A percentile compares a stretch with the other conserved stretches of the same genome.
These are phyloP conservation scores for Mormyrops attenuatus DNA, from an alignment of 2,797 vertebrate genomes.

Conservation along the genomic window DNA sequence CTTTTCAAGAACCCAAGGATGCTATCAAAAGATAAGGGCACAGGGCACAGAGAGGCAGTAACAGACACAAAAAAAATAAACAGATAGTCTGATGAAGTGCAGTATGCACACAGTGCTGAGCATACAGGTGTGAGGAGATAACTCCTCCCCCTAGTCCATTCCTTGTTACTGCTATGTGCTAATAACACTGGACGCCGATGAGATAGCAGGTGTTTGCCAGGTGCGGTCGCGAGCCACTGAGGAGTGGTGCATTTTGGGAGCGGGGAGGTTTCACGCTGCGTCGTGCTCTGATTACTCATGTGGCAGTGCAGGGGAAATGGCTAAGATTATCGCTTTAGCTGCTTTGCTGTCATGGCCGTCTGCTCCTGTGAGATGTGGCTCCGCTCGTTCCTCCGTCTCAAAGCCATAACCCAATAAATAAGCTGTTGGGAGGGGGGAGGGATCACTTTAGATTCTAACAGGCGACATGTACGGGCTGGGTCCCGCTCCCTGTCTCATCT, in stretches of 20 bases:
- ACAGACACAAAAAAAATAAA: neutral
- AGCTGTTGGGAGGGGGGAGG: neutral
- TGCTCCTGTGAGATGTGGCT: neutral
- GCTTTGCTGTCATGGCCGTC: neutral
- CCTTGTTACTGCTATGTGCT: neutral
- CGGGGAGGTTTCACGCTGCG: neutral
- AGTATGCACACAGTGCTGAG: neutral
- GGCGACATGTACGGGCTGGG: slow-evolving; percentile 14
- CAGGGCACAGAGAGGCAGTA: neutral
- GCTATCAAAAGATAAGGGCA: neutral
- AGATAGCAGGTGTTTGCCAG: neutral
- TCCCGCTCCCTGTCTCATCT: neutral
- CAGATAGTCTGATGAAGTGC: neutral
- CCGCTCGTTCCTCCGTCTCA: neutral
- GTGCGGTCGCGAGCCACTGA: neutral
- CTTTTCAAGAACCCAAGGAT: neutral
- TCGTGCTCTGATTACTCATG: neutral
- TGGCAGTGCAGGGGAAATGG: neutral
- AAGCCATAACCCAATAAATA: neutral
- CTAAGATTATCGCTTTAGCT: neutral
- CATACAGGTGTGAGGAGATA: neutral
- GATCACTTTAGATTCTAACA: neutral
- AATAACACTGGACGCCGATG: neutral
- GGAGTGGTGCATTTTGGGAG: neutral
- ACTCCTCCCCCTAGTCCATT: neutral